Conservation (phyloP, 2,888 invertebrate genomes). For the Neria commutata region DNA sequence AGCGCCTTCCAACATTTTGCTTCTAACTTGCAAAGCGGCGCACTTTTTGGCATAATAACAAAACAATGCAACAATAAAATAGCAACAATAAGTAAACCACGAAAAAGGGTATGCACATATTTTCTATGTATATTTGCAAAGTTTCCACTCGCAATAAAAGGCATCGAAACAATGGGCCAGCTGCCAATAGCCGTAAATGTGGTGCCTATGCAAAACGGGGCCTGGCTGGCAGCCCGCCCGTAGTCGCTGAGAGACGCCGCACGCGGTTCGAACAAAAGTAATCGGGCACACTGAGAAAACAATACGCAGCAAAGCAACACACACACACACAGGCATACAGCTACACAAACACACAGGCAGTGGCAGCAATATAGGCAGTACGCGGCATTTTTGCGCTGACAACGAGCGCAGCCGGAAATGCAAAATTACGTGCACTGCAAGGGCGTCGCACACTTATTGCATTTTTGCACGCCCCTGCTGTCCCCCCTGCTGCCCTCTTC, state of each 20-base stretch:
- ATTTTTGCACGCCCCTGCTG: not conserved
- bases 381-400: too few relatives aligned
- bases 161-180: conserved; percentile 37
- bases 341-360: too few relatives aligned
- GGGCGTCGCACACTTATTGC: not conserved
- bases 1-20: too few relatives aligned
- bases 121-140: not conserved
- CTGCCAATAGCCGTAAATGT: conserved; percentile 50
- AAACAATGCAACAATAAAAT: too few relatives aligned
- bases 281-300: not conserved
- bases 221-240: too few relatives aligned
- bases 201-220: not conserved
- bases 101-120: too few relatives aligned
- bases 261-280: not conserved
- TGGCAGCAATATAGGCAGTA: too few relatives aligned
- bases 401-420: too few relatives aligned
- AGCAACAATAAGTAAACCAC: too few relatives aligned
- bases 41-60: too few relatives aligned
- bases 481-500: not conserved
- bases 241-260: not conserved
- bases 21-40: too few relatives aligned
- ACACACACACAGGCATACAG: not conserved
- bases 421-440: too few relatives aligned
- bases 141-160: not conserved
- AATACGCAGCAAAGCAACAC: not conserved